Base-by-base conservation (phyloP, 2,113 vertebrate genomes). In the Elephantulus edwardii region DNA sequence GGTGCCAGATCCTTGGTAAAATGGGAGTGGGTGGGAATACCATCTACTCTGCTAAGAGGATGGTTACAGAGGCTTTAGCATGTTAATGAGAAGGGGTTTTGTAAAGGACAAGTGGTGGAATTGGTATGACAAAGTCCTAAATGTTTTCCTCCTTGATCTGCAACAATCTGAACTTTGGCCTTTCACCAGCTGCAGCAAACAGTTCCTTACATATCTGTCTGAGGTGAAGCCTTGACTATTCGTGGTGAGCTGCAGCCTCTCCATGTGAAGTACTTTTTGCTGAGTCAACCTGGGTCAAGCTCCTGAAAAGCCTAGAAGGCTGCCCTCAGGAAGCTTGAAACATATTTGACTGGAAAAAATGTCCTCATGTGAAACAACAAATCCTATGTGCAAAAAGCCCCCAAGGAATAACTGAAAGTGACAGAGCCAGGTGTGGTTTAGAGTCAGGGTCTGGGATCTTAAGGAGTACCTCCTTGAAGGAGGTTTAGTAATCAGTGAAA, bases 311-410 rank as follows among this genome's bases (percentile, higher is more conserved):
- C 30, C 58, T 58, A 7, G 50, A 66, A 24, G 64, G 46, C 58
- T 84, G 78, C 48, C 42, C 44, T 78, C 14, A 30, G 68, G 56
- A 83, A 80, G 62, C 6, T 30, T 40, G 20, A n/a, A 74, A 74
- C 11, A 26, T 77, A 77, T 90, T 82, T 78, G 48, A 19, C 24
- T 83, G 82, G 58, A 33, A 78, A 79, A n/a, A 86, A 64, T n/a
- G 83, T 35, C n/a, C 24, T 62, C 8, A 38, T 16, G 26, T 40
- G 26, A 80, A 85, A 78, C 0, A 16, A 78, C n/a, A 85, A 74
- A 50, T 77, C 16, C 52, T 17, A 20, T 62, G 35, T 17, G 79
- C 28, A 79, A 62, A 85, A 62, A 85, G 17, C 38, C 38, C 77
- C 38, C 17, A 74, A 48, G 4, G 44, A 85, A n/a, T 68, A 44